Evolutionary conservation across 2,113 vertebrate species (phyloP), one percentile per base, ranked within the genome.

Genomic region (Marmota monax): DNA sequence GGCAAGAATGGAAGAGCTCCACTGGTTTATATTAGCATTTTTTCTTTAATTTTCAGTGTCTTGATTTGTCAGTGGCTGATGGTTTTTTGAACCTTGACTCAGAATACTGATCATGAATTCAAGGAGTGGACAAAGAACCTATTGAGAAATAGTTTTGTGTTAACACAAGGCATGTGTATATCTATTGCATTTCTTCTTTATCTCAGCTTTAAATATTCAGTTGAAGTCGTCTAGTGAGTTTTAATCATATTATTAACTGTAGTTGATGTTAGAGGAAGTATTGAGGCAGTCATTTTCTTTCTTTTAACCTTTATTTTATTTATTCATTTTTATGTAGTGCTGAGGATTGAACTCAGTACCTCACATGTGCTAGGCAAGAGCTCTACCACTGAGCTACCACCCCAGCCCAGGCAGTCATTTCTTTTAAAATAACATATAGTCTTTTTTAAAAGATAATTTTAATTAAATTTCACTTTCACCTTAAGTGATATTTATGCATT

Each of bases 81-180:
- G 96, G 58, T 48, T 3, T 89, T 51, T 96, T 97, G 96, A 7
- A 18, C 94, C 97, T 94, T 96, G 84, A 95, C 97, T 91, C 86
- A 96, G 92, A 82, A 97, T 98, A 98, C 96, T 67, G 42, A 97
- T 94, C 53, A 53, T 97, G 20, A 29, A 65, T 97, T 98, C n/a
- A 96, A 94, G 92, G 80, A 58, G 23, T 37, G 17, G 88, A 83
- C 94, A 97, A 94, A 96, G 95, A 96, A 51, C 74, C 93, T 82
- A 88, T 84, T 96, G 94, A 97, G 95, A 93, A 92, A 92, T 90
- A 45, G 84, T 84, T 96, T 90, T 83, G 23, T 87, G 5, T 61
- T 78, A 84, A 89, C 53, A 70, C 22, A 48, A 91, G 22, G 32
- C 78, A 82, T 95, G 51, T 91, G 58, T 51, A 5, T 82, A 67